A percentile compares a stretch with the other conserved stretches of the same genome.
Conservation (phyloP, 2,797 vertebrate genomes). For the Xerus rutilus region DNA sequence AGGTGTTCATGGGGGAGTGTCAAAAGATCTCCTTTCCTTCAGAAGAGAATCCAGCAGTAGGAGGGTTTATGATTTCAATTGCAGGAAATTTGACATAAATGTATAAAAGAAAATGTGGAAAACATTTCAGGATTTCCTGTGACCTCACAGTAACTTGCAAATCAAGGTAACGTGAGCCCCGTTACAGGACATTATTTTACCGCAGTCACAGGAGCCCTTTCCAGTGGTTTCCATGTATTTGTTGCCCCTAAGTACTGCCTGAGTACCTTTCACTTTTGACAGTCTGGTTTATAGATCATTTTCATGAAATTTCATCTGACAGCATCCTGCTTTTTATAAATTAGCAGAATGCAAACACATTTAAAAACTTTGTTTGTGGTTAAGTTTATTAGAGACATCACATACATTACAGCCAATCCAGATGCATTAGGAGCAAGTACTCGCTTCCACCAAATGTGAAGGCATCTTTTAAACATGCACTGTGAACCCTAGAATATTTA, state of each 20-base stretch:
- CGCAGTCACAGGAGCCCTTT: conserved; percentile 55
- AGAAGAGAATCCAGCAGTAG: conserved; percentile 75
- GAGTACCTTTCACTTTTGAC: conserved; percentile 77
- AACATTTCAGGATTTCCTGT: conserved; percentile 84
- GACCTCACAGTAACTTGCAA: conserved; percentile 84
- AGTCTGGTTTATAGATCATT: conserved; percentile 83
- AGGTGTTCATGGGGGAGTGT: conserved; percentile 66
- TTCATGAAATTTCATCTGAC: conserved; percentile 82
- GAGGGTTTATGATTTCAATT: conserved; percentile 81
- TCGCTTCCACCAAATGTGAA: conserved; percentile 41
- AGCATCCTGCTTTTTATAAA: conserved; percentile 84
- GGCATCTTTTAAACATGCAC: conserved; percentile 40
- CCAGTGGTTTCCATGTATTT: conserved; percentile 56
- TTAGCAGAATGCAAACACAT: conserved; percentile 80
- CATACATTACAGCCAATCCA: conserved; percentile 68
- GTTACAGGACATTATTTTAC: conserved; percentile 51
- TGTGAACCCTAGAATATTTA: conserved; percentile 15
- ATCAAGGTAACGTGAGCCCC: conserved; percentile 80
- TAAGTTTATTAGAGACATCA: conserved; percentile 76
- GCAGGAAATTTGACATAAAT: conserved; percentile 81
- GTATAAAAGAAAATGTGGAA: conserved; percentile 81
- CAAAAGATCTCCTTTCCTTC: conserved; percentile 74
- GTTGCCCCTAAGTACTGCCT: conserved; percentile 64
- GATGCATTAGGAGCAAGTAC: neutral
- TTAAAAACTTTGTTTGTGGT: conserved; percentile 25